Percentiles rank a stretch among this genome's conserved stretches.
Conservation (phyloP, 2,113 vertebrate genomes). For the Perccottus glenii region DNA sequence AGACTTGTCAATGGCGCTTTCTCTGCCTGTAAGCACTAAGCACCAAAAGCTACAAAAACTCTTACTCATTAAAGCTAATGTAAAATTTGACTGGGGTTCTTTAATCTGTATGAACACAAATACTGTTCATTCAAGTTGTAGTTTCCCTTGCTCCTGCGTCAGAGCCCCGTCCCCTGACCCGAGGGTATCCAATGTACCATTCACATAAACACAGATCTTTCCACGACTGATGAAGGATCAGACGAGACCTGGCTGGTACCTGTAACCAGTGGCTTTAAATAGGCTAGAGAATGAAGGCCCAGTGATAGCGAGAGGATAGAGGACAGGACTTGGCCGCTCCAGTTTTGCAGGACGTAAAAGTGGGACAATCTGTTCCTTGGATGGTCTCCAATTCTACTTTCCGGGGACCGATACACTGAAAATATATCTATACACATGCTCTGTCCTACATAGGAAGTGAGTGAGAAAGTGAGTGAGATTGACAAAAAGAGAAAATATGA, state of each 20-base stretch:
- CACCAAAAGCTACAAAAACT: too few species aligned
- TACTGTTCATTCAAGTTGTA: background rate
- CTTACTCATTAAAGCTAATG: too few species aligned
- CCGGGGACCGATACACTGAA: slow-evolving; percentile 84
- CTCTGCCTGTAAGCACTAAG: too few species aligned
- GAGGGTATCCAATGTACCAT: slow-evolving; percentile 34
- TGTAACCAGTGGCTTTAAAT: slow-evolving; percentile 36
- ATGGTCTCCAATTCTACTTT: slow-evolving; percentile 84
- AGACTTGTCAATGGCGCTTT: too few species aligned
- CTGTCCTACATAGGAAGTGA: slow-evolving; percentile 81
- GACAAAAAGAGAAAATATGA: slow-evolving; percentile 41
- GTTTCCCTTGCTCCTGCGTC: slow-evolving; percentile 28
- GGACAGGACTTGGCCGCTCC: slow-evolving; percentile 80
- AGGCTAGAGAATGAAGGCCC: slow-evolving; percentile 65
- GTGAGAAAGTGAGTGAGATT: slow-evolving; percentile 40
- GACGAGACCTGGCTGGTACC: slow-evolving; percentile 28
- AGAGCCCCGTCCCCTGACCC: slow-evolving; percentile 32
- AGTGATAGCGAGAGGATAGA: slow-evolving; percentile 68
- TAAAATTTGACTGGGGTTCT: too few species aligned
- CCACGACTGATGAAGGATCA: slow-evolving; percentile 40
- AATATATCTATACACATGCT: slow-evolving; percentile 82
- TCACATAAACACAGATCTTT: slow-evolving; percentile 30
- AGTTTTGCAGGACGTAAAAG: slow-evolving; percentile 80
- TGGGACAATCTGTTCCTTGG: slow-evolving; percentile 87
- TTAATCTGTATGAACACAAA: background rate